Evolutionary conservation across 2,797 vertebrate genomes (phyloP).

Genomic region (Odontamblyopus lacepedii): DNA sequence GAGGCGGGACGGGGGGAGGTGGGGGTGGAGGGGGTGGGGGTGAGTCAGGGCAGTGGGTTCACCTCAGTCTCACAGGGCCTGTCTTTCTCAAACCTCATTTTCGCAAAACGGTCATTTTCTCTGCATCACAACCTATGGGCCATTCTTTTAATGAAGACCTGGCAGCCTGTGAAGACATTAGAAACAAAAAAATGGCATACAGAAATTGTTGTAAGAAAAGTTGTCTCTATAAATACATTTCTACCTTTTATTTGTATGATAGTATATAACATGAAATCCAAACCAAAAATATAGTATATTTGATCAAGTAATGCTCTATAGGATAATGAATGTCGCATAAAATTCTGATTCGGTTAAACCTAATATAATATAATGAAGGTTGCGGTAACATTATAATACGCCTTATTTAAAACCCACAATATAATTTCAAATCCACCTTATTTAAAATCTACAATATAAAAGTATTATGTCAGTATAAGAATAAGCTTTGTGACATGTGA

Average conservation of each 20-base stretch:
- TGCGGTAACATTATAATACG: no score
- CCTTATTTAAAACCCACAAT: neutral
- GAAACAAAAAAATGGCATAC: neutral
- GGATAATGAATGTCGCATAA: neutral
- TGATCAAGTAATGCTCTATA: neutral
- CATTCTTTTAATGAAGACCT: conserved; percentile 30
- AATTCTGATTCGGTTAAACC: neutral
- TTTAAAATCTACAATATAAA: no score
- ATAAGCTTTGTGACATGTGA: neutral
- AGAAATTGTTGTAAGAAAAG: neutral
- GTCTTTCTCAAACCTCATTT: conserved; percentile 65
- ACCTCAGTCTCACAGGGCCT: conserved; percentile 64
- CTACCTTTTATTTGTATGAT: no score
- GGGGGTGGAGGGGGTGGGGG: neutral
- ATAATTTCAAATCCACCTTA: neutral
- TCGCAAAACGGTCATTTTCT: conserved; percentile 57
- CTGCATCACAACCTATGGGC: conserved; percentile 23
- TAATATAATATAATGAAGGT: no score
- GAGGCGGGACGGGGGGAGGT: conserved; percentile 12
- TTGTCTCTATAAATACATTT: neutral
- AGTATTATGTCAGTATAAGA: neutral
- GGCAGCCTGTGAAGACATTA: neutral
- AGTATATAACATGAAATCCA: neutral
- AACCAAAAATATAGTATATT: neutral
- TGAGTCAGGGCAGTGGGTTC: conserved; percentile 70